These are phyloP conservation scores for Drepana falcataria DNA, from an alignment of 2,888 invertebrate species.

Conservation along the genomic window DNA sequence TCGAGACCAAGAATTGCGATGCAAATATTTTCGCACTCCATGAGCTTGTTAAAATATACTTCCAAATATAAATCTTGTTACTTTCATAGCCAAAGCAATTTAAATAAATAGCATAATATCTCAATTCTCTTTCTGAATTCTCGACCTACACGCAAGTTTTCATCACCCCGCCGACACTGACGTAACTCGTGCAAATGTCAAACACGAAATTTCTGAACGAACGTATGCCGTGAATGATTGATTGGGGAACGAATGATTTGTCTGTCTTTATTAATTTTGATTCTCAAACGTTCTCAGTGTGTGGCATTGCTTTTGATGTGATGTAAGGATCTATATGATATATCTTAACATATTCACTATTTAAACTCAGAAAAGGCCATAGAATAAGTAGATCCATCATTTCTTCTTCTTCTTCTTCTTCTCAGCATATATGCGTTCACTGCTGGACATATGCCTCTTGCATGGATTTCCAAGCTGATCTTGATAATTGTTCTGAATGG, in stretches of 20 bases:
- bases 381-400: too few species aligned
- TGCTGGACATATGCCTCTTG: too few species aligned
- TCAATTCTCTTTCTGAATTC: background rate
- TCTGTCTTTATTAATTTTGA: constrained; percentile 15
- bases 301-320: constrained; percentile 11
- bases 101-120: background rate
- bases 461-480: too few species aligned
- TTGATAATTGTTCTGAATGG: too few species aligned
- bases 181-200: constrained; percentile 54
- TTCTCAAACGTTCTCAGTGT: constrained; percentile 8
- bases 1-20: too few species aligned
- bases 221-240: constrained; percentile 43
- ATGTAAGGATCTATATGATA: background rate
- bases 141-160: constrained; percentile 33
- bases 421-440: too few species aligned
- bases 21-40: too few species aligned
- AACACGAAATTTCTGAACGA: constrained; percentile 29
- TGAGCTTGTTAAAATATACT: too few species aligned
- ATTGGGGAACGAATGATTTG: constrained; percentile 24
- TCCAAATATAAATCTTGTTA: too few species aligned
- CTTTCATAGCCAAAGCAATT: background rate
- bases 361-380: too few species aligned
- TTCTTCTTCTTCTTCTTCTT: too few species aligned
- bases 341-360: too few species aligned
- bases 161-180: constrained; percentile 51